Percentiles rank a stretch among this genome's conserved stretches.
phyloP scores from a whole-genome alignment of 2,113 vertebrate species.

The Phalacrocorax carbo region DNA sequence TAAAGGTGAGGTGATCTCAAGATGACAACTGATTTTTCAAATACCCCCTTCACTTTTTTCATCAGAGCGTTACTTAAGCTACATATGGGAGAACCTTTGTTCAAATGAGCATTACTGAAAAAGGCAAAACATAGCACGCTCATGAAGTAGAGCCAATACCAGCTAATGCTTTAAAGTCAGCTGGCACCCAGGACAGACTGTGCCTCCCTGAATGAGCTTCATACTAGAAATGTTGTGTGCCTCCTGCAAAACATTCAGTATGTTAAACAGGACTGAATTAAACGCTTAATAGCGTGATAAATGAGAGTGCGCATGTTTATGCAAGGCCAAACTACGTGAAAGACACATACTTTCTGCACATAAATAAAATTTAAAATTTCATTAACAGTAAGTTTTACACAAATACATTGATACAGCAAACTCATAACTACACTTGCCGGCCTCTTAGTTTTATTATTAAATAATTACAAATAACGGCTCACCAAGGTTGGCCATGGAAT shows the following conservation, averaged over 20 bases:
- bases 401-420: neutral
- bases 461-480: neutral
- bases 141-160: neutral
- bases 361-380: neutral
- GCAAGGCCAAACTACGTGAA: neutral
- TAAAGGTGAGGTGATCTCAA: neutral
- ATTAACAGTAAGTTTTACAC: neutral
- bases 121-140: neutral
- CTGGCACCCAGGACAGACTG: neutral
- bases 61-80: neutral
- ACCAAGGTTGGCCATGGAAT: neutral
- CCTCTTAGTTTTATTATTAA: neutral
- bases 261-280: neutral
- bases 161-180: neutral
- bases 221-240: neutral
- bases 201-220: neutral
- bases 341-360: neutral
- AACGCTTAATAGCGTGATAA: neutral
- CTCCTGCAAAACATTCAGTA: neutral
- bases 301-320: neutral
- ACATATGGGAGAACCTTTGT: neutral
- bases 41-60: neutral
- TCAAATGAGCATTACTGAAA: slow-evolving; percentile 7
- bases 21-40: neutral
- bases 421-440: neutral